phyloP scores from a whole-genome alignment of 2,113 vertebrate genomes.

The Saguinus imperator region DNA sequence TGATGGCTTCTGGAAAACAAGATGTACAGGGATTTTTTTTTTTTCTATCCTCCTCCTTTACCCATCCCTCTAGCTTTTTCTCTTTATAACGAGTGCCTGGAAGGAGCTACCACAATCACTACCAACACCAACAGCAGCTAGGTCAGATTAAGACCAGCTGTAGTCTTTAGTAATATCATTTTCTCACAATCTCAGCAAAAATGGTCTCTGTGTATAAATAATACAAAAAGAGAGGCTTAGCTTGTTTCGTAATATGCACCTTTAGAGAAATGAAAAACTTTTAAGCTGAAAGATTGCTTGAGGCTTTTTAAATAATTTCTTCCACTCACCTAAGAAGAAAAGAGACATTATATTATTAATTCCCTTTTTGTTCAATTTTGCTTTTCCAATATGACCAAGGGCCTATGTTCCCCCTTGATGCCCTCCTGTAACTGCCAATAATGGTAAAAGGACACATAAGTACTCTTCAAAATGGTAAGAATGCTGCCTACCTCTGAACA shows the following conservation, averaged over 20 bases:
- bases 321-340: neutral
- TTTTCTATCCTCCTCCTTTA: neutral
- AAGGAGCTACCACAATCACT: neutral
- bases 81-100: neutral
- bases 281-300: constrained; percentile 39
- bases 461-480: neutral
- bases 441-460: neutral
- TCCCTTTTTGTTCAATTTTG: constrained; percentile 36
- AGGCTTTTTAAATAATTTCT: constrained; percentile 58
- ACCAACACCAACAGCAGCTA: no score
- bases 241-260: neutral
- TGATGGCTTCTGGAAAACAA: neutral
- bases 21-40: neutral
- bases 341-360: neutral
- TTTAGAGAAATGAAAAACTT: constrained; percentile 54
- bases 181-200: neutral
- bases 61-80: fast-evolving
- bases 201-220: neutral
- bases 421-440: neutral
- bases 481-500: neutral
- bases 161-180: neutral
- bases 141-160: neutral
- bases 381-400: constrained; percentile 2
- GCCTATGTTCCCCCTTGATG: neutral
- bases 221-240: constrained; percentile 14